Evolutionary conservation across 2,888 invertebrate genomes (phyloP), one percentile per base, ranked within the genome.

Genomic region (Bugula neritina): DNA sequence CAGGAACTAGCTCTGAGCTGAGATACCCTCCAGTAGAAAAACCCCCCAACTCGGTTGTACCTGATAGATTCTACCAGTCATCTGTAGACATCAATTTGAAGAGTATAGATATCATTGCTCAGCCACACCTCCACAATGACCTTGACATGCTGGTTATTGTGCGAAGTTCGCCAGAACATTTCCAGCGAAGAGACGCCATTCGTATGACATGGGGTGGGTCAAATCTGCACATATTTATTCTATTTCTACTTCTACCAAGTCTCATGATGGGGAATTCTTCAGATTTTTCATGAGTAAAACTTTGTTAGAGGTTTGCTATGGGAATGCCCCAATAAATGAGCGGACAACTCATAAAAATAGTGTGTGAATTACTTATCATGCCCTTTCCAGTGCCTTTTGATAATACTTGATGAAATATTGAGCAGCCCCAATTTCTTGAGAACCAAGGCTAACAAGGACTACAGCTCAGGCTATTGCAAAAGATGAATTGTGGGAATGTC

Each of bases 71-170:
- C 54, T 70, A 54, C 52, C 25, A 70, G 70, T 23, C 35, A 10
- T 10, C n/a, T 43, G n/a, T 23, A 13, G 10, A 29, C 31, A 31
- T 43, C 13, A 54, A 70, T 29, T 27, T 10, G 3, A 3, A 13
- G 58, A 58, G 10, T 27, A 58, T 58, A 23, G 43, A 43, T 17
- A 43, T 43, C 43, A 43, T 43, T 43, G 43, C 43, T 10, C 27
- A 29, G 13, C 63, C 31, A 31, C 3, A 35, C 43, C 54, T 54
- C n/a, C n/a, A 21, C 2, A 34, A 2, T 43, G 25, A 54, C 23
- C 58, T 75, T 1, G 72, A 74, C 52, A 69, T 75, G 13, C 71
- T 75, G 13, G 71, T 75, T 69, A 58, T 75, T 13, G 72, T 75
- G 23, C 72, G 72, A 34, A 75, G 74, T 31, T 43, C 74, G 17